Conservation (phyloP, 2,797 vertebrate species). For the Gephyroberyx darwinii region DNA sequence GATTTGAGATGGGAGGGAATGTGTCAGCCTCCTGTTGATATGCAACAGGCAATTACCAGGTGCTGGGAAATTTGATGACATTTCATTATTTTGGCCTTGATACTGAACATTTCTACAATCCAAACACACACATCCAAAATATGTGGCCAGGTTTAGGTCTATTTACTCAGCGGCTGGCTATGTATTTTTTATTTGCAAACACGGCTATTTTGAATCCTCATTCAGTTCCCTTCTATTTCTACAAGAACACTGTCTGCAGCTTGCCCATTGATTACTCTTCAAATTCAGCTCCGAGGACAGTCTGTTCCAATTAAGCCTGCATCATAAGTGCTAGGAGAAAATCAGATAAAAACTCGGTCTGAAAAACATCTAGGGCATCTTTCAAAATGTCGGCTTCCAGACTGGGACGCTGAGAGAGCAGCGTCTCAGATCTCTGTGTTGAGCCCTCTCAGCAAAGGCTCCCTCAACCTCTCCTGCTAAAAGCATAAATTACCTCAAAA, state of each 20-base stretch:
- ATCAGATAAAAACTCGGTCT: conserved; percentile 56
- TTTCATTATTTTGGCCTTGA: conserved; percentile 38
- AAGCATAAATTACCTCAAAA: neutral
- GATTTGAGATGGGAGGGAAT: conserved; percentile 28
- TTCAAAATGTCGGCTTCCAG: conserved; percentile 46
- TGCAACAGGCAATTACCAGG: conserved; percentile 49
- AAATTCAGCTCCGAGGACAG: conserved; percentile 48
- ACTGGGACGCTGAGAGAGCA: conserved; percentile 10
- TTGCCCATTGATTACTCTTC: conserved; percentile 59
- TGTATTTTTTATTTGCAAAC: conserved; percentile 44
- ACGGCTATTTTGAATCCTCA: conserved; percentile 29
- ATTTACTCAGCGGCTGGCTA: conserved; percentile 26
- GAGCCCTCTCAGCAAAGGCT: conserved; percentile 36
- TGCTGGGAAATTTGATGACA: conserved; percentile 43
- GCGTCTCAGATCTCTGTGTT: conserved; percentile 38
- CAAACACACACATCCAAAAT: neutral
- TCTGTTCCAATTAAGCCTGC: conserved; percentile 71
- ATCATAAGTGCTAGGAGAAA: conserved; percentile 54
- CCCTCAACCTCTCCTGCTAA: neutral
- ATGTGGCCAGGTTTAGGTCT: neutral
- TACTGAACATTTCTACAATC: neutral
- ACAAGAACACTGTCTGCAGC: conserved; percentile 10
- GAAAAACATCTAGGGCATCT: conserved; percentile 57
- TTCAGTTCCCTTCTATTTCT: conserved; percentile 24
- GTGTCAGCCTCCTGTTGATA: conserved; percentile 41